Percentiles rank a stretch among this genome's conserved stretches.
Evolutionary conservation across 1,140 invertebrate species (phyloP).

Genomic region (Amyelois transitella): DNA sequence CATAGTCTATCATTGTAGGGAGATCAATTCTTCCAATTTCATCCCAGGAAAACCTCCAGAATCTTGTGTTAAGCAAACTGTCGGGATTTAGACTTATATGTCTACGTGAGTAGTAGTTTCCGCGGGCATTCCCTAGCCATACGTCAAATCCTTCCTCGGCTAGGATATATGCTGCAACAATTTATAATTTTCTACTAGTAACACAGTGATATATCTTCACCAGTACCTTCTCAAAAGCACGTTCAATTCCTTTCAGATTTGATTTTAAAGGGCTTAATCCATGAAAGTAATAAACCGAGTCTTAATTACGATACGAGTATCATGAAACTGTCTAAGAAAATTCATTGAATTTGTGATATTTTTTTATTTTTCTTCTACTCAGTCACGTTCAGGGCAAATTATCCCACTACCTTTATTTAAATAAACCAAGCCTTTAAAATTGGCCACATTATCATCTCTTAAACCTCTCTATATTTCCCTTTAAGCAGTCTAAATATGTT

Average conservation of each 20-base stretch:
- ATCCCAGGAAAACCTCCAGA: constrained; percentile 87
- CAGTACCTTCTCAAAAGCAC: background rate
- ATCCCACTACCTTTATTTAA: too few species aligned
- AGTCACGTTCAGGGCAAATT: background rate
- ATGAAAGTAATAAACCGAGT: background rate
- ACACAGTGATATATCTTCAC: too few species aligned
- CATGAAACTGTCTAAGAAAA: background rate
- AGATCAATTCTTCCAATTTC: constrained; percentile 87
- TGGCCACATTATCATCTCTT: background rate
- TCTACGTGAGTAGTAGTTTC: constrained; percentile 79
- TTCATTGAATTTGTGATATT: background rate
- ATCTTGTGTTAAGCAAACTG: constrained; percentile 70
- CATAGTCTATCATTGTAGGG: constrained; percentile 84
- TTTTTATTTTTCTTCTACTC: background rate
- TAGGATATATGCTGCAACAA: constrained; percentile 77
- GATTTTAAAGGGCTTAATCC: background rate
- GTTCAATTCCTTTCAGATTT: background rate
- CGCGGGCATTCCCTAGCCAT: constrained; percentile 82
- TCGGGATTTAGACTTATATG: constrained; percentile 75
- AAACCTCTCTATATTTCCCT: background rate
- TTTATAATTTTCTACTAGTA: background rate
- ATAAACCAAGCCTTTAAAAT: too few species aligned
- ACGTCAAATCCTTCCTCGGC: constrained; percentile 86
- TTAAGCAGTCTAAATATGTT: background rate
- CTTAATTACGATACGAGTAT: background rate